A percentile compares a stretch with the other conserved stretches of the same genome.
phyloP scores from a whole-genome alignment of 2,797 vertebrate species.

The Sternotherus odoratus region DNA sequence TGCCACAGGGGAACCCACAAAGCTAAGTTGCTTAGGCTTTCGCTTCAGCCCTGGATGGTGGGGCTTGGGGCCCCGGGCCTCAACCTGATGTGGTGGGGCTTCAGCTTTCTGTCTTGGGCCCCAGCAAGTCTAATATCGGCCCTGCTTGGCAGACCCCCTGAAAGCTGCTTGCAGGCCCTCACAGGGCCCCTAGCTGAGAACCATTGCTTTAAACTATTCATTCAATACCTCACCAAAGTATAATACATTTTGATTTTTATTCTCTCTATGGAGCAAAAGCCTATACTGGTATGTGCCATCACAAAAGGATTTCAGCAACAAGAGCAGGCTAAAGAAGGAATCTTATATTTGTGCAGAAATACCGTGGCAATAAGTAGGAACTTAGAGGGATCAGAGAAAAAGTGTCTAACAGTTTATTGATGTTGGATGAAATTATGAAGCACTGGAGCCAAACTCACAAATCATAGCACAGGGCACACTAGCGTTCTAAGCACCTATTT shows the following conservation, averaged over 20 bases:
- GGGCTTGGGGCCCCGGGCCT: too few relatives aligned
- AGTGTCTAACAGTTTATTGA: neutral
- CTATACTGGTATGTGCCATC: neutral
- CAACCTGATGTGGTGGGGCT: too few relatives aligned
- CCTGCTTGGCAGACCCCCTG: too few relatives aligned
- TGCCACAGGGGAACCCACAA: too few relatives aligned
- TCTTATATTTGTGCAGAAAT: neutral
- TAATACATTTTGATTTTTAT: neutral
- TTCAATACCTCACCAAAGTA: neutral
- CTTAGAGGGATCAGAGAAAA: neutral
- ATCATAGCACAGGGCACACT: neutral
- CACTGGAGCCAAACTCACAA: rapidly evolving
- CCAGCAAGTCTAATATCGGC: too few relatives aligned
- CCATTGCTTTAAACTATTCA: neutral
- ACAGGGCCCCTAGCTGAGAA: too few relatives aligned
- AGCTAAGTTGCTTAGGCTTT: too few relatives aligned
- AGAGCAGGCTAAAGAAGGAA: neutral
- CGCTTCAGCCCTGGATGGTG: too few relatives aligned
- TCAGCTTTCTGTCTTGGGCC: too few relatives aligned
- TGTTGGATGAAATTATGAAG: neutral
- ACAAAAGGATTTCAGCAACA: neutral
- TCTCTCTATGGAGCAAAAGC: neutral
- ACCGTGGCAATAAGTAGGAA: neutral
- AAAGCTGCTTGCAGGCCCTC: too few relatives aligned
- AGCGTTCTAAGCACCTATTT: neutral